Base-by-base conservation (phyloP, 2,888 invertebrate genomes). In the Latrodectus hesperus region DNA sequence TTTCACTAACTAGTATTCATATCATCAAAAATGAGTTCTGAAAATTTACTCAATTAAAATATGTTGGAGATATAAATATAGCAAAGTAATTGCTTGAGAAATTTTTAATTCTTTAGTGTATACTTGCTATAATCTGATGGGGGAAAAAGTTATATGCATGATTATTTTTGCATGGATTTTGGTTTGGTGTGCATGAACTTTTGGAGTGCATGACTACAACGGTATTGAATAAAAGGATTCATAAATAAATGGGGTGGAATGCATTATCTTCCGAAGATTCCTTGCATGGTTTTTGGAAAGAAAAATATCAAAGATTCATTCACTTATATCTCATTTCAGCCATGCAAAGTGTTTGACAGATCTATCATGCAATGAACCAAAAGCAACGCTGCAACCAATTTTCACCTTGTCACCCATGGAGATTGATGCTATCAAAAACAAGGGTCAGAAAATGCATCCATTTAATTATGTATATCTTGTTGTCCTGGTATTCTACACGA, bases 251-350 rank as follows among this genome's bases (percentile, higher is more conserved):
- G 38, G 38, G 38, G 38, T 38, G 38, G 38, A 38, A 38, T 38
- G 38, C 38, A 38, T 38, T 38, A 38, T 38, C 4, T 38, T 38
- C 38, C 38, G 6, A 38, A 38, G 38, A 38, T 38, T 38, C 38
- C 38, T 38, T 38, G 38, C 38, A 38, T 38, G 38, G 38, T 38
- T 38, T 38, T 38, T 6, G 22, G 38, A 14, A n/a, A 71, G 71
- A 26, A 71, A 71, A 71, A 71, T 38, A 3, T 38, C 38, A 38
- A 38, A 38, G 38, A 38, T 68, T 67, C 22, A 79, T 49, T 71
- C 60, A 49, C 14, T 51, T 22, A 14, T 65, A 72, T 72, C 65
- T 77, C 38, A 55, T 84, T 87, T 87, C 86, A 87, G 86, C 60
- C 52, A 73, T 17, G 51, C 81, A 55, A 76, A 81, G 51, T 87